phyloP scores from a whole-genome alignment of 2,888 invertebrate genomes.

The Eulithis prunata region DNA sequence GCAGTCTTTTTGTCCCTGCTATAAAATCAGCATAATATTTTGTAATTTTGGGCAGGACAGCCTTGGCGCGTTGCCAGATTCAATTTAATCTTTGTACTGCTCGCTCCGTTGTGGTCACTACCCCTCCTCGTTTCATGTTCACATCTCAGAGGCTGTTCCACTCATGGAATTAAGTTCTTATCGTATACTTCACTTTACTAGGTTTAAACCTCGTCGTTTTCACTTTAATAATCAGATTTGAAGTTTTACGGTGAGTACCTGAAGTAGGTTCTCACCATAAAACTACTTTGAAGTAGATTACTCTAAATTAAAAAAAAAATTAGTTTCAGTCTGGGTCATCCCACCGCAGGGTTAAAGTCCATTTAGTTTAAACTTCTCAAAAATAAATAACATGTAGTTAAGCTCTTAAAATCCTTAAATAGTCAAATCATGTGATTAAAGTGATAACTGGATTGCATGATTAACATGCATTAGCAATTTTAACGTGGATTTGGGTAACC shows the following conservation, averaged over 20 bases:
- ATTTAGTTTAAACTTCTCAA: too few relatives aligned
- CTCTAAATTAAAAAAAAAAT: too few relatives aligned
- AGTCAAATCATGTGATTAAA: too few relatives aligned
- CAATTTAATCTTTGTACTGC: constrained; percentile 77
- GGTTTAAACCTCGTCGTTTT: neutral
- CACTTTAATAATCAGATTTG: neutral
- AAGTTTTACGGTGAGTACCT: neutral
- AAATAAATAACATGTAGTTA: too few relatives aligned
- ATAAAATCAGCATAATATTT: constrained; percentile 76
- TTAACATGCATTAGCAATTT: too few relatives aligned
- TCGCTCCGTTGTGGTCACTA: constrained; percentile 72
- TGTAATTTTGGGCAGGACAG: constrained; percentile 66
- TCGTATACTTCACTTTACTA: constrained; percentile 38
- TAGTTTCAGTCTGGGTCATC: too few relatives aligned
- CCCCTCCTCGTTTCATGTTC: constrained; percentile 57
- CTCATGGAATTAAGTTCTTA: constrained; percentile 61
- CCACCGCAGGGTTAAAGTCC: too few relatives aligned
- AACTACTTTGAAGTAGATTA: too few relatives aligned
- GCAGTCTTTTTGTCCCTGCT: constrained; percentile 46
- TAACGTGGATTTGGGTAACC: too few relatives aligned
- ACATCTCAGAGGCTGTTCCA: constrained; percentile 49
- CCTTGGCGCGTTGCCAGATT: constrained; percentile 70
- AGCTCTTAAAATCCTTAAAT: too few relatives aligned
- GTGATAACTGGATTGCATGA: too few relatives aligned
- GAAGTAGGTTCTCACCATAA: too few relatives aligned